These are phyloP conservation scores for Pygoscelis antarcticus DNA, from an alignment of 2,113 vertebrate genomes.

Conservation along the genomic window DNA sequence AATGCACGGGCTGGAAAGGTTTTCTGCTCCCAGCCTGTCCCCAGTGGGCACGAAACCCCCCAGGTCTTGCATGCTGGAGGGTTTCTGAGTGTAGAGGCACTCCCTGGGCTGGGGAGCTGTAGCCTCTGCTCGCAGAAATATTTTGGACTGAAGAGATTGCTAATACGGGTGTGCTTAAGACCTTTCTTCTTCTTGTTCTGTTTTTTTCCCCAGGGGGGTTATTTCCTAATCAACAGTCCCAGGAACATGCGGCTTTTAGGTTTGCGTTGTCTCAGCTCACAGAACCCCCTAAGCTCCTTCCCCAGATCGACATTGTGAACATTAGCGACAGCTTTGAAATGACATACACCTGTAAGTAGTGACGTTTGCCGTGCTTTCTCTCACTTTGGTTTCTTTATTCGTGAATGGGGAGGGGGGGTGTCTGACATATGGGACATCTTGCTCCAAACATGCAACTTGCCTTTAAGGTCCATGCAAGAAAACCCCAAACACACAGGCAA, in stretches of 20 bases:
- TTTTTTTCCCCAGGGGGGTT: constrained; percentile 86
- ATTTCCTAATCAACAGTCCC: constrained; percentile 93
- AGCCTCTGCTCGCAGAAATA: not conserved
- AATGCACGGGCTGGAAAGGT: not conserved
- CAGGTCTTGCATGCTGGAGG: rapidly evolving
- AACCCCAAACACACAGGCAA: not conserved
- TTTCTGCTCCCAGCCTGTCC: not conserved
- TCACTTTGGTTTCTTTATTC: not conserved
- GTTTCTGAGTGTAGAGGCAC: not conserved
- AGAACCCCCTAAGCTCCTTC: constrained; percentile 97
- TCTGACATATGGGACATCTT: not conserved
- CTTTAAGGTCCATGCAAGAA: not conserved
- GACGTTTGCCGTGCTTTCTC: not conserved
- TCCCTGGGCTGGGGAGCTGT: not conserved
- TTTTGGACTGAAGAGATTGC: not conserved
- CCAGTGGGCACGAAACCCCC: rapidly evolving
- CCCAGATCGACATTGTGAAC: constrained; percentile 99
- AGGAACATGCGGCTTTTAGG: constrained; percentile 98
- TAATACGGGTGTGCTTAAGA: not conserved
- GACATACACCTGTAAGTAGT: constrained; percentile 97
- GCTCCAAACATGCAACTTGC: not conserved
- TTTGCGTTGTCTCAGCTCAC: constrained; percentile 96
- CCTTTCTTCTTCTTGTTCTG: constrained; percentile 1
- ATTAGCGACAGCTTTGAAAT: constrained; percentile 98
- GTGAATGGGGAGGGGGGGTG: not conserved